Base-by-base conservation (phyloP, 2,113 vertebrate genomes). In the Gallinago undulata region DNA sequence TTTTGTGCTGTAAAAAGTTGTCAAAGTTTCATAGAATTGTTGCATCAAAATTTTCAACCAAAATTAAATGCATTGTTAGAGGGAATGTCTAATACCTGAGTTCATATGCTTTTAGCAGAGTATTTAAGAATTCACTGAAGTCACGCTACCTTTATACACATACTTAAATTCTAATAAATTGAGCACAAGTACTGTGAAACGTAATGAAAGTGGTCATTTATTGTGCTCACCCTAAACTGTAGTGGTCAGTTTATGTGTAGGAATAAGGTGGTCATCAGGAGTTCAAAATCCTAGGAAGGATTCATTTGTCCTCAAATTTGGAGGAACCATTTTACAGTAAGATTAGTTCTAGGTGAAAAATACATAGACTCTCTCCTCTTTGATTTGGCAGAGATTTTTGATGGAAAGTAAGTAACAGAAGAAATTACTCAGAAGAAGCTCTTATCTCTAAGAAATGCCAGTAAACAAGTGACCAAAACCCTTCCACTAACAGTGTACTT, bases 291-390 rank as follows among this genome's bases (percentile, higher is more conserved):
- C 31, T n/a, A 24, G 4, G 23, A 16, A 64, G 21, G 68, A 57
- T 27, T 85, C 1, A 17, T 35, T 43, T 90, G 11, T 83, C 17
- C 30, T 80, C 41, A 37, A 11, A 0, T 86, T 55, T 64, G 19
- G 27, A 90, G 27, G 14, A 93, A 11, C 10, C 0, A 9, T 64
- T 83, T 79, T 41, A 43, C 39, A 41, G n/a, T 79, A 15, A 22
- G 87, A 14, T 9, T 35, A 72, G 13, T 50, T 70, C 3, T 70
- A 21, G 14, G 3, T 62, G 6, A 74, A 81, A 63, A 43, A 17
- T 33, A 8, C 3, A 11, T 1, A 1, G 1, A 41, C 6, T 43
- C 2, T 39, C 19, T 79, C 33, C n/a, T 66, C 11, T 70, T 45
- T 12, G 4, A 22, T 78, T 60, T 91, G 45, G 13, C 30, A 60